These are phyloP conservation scores for Drosophila seclusa DNA, from an alignment of 2,888 invertebrate species.

Conservation along the genomic window DNA sequence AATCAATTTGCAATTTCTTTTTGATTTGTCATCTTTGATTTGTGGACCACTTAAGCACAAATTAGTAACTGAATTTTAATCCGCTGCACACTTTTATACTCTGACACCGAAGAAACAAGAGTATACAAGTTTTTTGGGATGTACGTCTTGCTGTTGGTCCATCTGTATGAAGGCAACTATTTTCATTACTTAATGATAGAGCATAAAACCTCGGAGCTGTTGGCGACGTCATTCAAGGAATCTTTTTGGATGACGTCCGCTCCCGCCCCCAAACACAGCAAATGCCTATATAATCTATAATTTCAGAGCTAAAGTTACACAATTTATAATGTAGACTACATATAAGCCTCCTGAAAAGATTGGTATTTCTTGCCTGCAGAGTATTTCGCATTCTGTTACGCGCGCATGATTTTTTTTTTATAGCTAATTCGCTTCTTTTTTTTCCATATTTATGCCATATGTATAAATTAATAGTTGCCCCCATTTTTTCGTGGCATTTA, in stretches of 20 bases:
- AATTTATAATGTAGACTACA: too few relatives aligned
- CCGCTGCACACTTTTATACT: conserved; percentile 22
- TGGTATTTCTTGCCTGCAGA: neutral
- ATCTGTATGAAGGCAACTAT: neutral
- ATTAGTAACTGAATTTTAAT: conserved; percentile 32
- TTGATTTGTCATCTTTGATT: conserved; percentile 37
- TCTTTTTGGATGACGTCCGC: neutral
- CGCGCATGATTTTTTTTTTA: neutral
- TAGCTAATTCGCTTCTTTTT: conserved; percentile 7
- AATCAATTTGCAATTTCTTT: conserved; percentile 40
- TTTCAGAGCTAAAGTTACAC: neutral
- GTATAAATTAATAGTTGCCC: neutral
- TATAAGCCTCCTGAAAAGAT: neutral
- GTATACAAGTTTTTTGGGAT: neutral
- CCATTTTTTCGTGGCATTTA: conserved; percentile 19
- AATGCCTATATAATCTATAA: neutral
- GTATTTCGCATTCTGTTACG: neutral
- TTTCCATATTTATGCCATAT: too few relatives aligned
- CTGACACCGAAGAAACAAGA: neutral
- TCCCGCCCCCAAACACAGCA: neutral
- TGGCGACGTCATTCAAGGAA: too few relatives aligned
- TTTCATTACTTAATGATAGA: neutral
- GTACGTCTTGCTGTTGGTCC: neutral
- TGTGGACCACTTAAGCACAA: conserved; percentile 52
- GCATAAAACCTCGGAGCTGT: neutral